Base-by-base conservation (phyloP, 1,140 invertebrate genomes). In the Thaumatotibia leucotreta region DNA sequence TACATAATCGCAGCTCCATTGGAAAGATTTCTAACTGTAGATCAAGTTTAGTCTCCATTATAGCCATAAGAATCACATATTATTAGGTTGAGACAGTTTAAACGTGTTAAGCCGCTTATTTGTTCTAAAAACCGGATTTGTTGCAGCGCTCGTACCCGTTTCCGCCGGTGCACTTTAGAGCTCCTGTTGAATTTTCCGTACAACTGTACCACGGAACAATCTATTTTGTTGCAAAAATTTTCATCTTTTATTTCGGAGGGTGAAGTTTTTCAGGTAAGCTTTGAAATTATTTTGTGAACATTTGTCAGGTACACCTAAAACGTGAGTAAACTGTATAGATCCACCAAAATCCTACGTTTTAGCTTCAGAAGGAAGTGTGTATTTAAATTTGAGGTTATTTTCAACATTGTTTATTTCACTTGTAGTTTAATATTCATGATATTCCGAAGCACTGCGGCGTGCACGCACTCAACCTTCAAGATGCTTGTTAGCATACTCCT, bases 201-300 rank as follows among this genome's bases (percentile, higher is more conserved):
- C 11, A 70, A 70, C 2, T 89, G 85, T 49, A 67, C 73, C 0
- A 70, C 78, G 29, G 73, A 81, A 1, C 75, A 86, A 17, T 80
- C 85, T 0, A 68, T 79, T 6, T 78, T 74, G 2, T 65, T 89
- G 29, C 85, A 89, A 50, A 86, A 86, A 61, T 89, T 83, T 54
- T 86, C 87, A 2, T 78, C 83, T 1, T 84, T 89, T 39, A 72
- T 88, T 0, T 89, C 87, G 4, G 84, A 88, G 66, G 87, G 87
- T 9, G 82, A 78, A 27, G 87, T 89, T 5, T 83, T 75, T 82
- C 87, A 89, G 84, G 87, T 85, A 69, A 61, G 61, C 2, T 6
- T 54, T 54, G 10, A 54, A 10, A 33, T 23, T 52, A 64, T 22
- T 24, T 24, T 49, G 6, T 4, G 27, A 29, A 29, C 27, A 29